These are phyloP conservation scores for Phalanger gymnotis DNA, from an alignment of 2,797 vertebrate genomes.

Conservation along the genomic window DNA sequence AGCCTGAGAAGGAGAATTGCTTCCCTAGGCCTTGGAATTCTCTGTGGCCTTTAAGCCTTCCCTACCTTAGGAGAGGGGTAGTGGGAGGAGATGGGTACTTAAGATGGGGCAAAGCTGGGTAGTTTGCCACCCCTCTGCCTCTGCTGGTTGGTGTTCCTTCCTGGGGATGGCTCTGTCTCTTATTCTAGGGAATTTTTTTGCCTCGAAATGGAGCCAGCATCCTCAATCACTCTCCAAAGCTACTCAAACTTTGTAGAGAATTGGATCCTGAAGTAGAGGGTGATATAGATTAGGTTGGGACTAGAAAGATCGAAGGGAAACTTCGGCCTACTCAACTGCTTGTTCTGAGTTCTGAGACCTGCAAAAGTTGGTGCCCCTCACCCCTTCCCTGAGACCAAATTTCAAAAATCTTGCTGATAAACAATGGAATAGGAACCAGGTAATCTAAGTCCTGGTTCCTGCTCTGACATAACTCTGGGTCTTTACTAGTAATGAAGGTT, in stretches of 20 bases:
- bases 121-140: neutral
- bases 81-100: neutral
- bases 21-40: neutral
- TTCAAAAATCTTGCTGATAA: neutral
- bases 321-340: neutral
- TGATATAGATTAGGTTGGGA: neutral
- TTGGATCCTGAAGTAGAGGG: neutral
- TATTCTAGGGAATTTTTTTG: neutral
- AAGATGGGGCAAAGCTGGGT: neutral
- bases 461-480: neutral
- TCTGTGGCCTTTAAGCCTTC: neutral
- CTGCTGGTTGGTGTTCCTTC: neutral
- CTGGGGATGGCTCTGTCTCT: neutral
- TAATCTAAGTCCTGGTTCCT: neutral
- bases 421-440: neutral
- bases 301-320: neutral
- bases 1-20: neutral
- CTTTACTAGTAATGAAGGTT: neutral
- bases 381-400: neutral
- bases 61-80: neutral
- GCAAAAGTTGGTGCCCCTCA: neutral
- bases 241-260: neutral
- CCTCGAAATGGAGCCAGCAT: neutral
- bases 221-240: neutral
- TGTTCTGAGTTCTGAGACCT: neutral